Base-by-base conservation (phyloP, 2,113 vertebrate species). In the Datnioides undecimradiatus region DNA sequence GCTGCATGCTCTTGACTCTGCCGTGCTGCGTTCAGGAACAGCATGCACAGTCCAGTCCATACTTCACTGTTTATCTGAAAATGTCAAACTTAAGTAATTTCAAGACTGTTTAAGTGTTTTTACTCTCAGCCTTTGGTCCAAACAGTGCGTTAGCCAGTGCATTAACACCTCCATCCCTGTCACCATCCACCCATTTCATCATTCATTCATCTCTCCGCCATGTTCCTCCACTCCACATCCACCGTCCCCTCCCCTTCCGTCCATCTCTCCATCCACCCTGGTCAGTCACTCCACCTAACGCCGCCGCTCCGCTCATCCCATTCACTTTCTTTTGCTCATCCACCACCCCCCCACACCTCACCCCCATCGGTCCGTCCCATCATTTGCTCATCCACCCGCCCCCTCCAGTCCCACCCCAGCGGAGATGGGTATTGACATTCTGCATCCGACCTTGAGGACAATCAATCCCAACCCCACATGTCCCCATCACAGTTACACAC, bases 381-480 rank as follows among this genome's bases (percentile, higher is more conserved):
- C 79, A 70, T 80, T 58, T 62, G 54, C 75, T 78, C 76, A 36
- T 60, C 83, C 75, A 65, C 67, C 85, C 85, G 8, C 80, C 90
- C 90, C 84, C 80, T 78, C 67, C 87, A 83, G 72, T 82, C 91
- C 83, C 87, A 88, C 85, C 90, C 85, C 86, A 90, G 83, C 78
- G 60, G 86, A 92, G 91, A 94, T 91, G 90, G 92, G 62, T 94
- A 94, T 93, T 92, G 93, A 94, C 92, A 86, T 93, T 84, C 81
- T 83, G 69, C 85, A 90, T 93, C 89, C 87, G 91, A 94, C 93
- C 94, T 94, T 95, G 93, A 94, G 91, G 88, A 91, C 90, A 88
- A 94, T 95, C 94, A 93, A 94, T 94, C 84, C 66, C 85, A 85
- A 86, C 86, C 88, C 88, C 85, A 81, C 87, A 83, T 83, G 89